Conservation (phyloP, 2,113 vertebrate genomes). For the Lampris megalopsis region DNA sequence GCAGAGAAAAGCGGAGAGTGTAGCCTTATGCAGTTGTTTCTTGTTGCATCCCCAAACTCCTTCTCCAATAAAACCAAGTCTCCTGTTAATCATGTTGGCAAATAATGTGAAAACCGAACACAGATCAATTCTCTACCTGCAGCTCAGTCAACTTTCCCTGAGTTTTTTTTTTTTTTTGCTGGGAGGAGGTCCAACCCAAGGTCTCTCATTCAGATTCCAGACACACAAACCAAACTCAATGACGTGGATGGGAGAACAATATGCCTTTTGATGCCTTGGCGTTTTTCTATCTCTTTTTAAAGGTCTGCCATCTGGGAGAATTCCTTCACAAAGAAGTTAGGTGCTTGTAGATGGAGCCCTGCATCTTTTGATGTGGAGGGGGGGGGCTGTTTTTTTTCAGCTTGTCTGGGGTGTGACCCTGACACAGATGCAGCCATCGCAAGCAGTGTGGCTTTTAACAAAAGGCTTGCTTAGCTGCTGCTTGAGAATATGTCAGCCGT, state of each 20-base stretch:
- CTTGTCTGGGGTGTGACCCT: background rate
- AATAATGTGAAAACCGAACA: conserved; percentile 66
- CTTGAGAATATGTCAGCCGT: background rate
- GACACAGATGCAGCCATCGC: background rate
- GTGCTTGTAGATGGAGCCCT: background rate
- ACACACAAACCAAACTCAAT: conserved; percentile 51
- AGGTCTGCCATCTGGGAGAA: background rate
- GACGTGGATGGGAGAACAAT: conserved; percentile 27
- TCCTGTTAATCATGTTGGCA: conserved; percentile 63
- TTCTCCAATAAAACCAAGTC: conserved; percentile 44
- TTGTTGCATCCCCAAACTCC: conserved; percentile 50
- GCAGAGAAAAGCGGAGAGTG: conserved; percentile 23
- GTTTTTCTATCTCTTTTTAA: conserved; percentile 13
- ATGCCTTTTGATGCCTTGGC: conserved; percentile 18
- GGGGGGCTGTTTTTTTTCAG: background rate
- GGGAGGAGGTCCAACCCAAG: conserved; percentile 57
- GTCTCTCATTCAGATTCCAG: conserved; percentile 62
- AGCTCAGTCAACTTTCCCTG: conserved; percentile 41
- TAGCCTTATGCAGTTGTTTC: conserved; percentile 43
- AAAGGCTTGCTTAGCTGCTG: background rate
- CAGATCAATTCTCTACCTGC: conserved; percentile 56
- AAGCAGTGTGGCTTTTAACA: background rate
- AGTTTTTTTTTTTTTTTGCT: conserved; percentile 35
- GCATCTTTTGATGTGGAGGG: background rate
- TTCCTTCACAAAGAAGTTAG: conserved; percentile 11